phyloP scores from a whole-genome alignment of 1,140 invertebrate genomes.

The Bombus sibiricus region DNA sequence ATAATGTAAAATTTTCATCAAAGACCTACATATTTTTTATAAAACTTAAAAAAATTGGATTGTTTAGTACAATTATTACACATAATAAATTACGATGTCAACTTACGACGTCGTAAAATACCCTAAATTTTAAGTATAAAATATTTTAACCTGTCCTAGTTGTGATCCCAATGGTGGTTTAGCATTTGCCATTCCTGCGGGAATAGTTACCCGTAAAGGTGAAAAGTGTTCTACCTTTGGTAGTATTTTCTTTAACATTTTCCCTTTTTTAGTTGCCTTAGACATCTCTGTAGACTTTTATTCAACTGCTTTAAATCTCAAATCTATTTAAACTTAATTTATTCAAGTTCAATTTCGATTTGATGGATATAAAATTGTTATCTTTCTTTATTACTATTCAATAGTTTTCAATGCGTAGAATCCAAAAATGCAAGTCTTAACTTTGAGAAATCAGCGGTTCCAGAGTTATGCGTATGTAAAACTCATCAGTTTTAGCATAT shows the following conservation, averaged over 20 bases:
- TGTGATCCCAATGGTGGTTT: conserved; percentile 95
- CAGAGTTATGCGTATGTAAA: too few relatives aligned
- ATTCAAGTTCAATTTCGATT: too few relatives aligned
- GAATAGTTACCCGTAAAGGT: conserved; percentile 90
- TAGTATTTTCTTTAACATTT: conserved; percentile 86
- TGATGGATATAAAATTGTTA: too few relatives aligned
- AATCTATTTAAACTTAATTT: background rate
- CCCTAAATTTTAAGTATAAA: background rate
- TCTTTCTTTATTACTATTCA: too few relatives aligned
- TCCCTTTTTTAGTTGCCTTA: conserved; percentile 86
- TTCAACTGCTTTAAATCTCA: background rate
- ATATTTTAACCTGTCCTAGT: conserved; percentile 91
- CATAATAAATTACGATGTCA: background rate
- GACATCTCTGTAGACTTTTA: conserved; percentile 85
- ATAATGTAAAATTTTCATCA: conserved; percentile 29
- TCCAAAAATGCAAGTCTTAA: too few relatives aligned
- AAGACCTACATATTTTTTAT: background rate
- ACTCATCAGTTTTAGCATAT: too few relatives aligned
- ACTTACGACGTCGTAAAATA: background rate
- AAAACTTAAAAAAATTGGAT: background rate
- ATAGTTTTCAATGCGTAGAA: too few relatives aligned
- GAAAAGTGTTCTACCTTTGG: conserved; percentile 90
- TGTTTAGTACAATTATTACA: background rate
- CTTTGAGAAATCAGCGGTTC: too few relatives aligned
- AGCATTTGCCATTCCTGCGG: conserved; percentile 92